Evolutionary conservation across 2,113 vertebrate species (phyloP).

Genomic region (Ptilonorhynchus violaceus): DNA sequence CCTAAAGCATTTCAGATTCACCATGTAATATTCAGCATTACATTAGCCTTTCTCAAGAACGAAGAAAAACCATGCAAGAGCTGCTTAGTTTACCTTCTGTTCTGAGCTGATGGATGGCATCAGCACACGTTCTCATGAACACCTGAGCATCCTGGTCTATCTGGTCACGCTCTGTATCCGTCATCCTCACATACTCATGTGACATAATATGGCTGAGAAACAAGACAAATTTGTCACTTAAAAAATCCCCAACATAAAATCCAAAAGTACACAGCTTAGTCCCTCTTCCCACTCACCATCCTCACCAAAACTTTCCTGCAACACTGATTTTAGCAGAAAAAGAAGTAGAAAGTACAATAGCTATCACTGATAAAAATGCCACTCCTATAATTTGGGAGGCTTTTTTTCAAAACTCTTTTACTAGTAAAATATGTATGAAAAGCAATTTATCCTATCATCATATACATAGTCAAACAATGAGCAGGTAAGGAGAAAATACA

Average conservation of each 20-base stretch:
- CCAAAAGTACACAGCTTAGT: background rate
- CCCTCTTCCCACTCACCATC: background rate
- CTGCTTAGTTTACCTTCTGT: conserved; percentile 77
- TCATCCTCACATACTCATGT: conserved; percentile 86
- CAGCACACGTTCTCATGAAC: conserved; percentile 93
- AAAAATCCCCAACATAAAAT: background rate
- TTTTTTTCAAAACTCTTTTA: background rate
- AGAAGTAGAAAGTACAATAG: background rate
- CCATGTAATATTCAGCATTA: background rate
- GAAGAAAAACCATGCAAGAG: background rate
- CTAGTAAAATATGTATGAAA: background rate
- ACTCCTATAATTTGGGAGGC: background rate
- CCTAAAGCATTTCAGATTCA: background rate
- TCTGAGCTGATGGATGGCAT: conserved; percentile 90
- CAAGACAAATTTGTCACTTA: background rate
- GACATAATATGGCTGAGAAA: conserved; percentile 83
- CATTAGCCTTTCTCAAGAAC: background rate
- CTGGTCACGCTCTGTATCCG: conserved; percentile 91
- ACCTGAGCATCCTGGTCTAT: conserved; percentile 97
- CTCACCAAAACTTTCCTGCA: background rate
- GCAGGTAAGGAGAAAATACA: background rate
- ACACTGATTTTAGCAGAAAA: background rate
- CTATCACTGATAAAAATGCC: background rate
- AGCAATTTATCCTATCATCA: background rate
- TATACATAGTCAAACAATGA: background rate